phyloP scores from a whole-genome alignment of 1,140 invertebrate species.

The Drosophila guanche region DNA sequence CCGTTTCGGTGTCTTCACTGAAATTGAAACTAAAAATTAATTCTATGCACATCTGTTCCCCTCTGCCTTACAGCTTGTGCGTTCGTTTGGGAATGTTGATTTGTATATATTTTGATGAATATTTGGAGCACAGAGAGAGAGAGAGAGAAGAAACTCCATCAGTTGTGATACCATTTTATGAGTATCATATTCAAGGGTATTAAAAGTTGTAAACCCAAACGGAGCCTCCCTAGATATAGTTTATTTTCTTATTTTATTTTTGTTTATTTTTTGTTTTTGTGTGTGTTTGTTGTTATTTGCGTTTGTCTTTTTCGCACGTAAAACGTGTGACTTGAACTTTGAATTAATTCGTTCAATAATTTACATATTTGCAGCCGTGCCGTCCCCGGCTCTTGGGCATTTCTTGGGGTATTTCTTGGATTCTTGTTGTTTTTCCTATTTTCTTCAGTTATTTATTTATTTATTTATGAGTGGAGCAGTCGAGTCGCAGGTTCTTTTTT shows the following conservation, averaged over 20 bases:
- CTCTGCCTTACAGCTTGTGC: slow-evolving; percentile 2
- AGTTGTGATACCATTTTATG: too few relatives aligned
- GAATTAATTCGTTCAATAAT: slow-evolving; percentile 80
- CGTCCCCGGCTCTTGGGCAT: slow-evolving; percentile 7
- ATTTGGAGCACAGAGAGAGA: too few relatives aligned
- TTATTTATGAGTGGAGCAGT: slow-evolving; percentile 42
- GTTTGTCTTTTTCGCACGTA: slow-evolving; percentile 67
- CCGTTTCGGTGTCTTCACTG: slow-evolving; percentile 27
- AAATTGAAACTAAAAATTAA: slow-evolving; percentile 46
- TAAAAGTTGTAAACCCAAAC: slow-evolving; percentile 26
- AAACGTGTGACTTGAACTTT: slow-evolving; percentile 80
- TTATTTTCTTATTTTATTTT: slow-evolving; percentile 7
- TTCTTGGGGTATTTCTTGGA: slow-evolving; percentile 15
- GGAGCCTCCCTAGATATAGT: slow-evolving; percentile 1
- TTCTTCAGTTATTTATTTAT: slow-evolving; percentile 59
- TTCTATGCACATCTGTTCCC: slow-evolving; percentile 22
- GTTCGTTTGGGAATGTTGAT: slow-evolving; percentile 12
- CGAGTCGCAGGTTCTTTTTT: slow-evolving; percentile 60
- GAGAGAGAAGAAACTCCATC: too few relatives aligned
- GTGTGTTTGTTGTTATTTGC: slow-evolving; percentile 33
- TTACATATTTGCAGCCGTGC: slow-evolving; percentile 59
- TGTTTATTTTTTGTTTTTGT: slow-evolving; percentile 56
- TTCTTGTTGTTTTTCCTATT: slow-evolving; percentile 37
- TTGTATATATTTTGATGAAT: background rate
- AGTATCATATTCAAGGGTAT: slow-evolving; percentile 25